Conservation (phyloP, 2,888 invertebrate genomes). For the Panzeria rudis region DNA sequence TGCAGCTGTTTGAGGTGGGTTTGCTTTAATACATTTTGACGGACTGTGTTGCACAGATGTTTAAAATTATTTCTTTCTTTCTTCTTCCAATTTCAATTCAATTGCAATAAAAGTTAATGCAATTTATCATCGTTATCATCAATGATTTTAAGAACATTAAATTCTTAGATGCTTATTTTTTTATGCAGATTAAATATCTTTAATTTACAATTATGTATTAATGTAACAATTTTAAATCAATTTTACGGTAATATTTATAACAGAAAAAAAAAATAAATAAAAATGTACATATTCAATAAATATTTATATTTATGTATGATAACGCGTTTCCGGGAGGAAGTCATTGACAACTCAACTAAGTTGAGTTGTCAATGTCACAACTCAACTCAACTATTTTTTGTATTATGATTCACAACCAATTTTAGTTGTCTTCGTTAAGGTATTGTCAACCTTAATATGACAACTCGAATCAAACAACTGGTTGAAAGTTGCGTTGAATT, state of each 20-base stretch:
- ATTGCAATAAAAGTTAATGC: conserved; percentile 68
- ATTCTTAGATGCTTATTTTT: conserved; percentile 33
- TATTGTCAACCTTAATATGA: too few relatives aligned
- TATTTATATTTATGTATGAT: too few relatives aligned
- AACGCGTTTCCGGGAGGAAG: too few relatives aligned
- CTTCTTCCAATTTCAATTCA: conserved; percentile 52
- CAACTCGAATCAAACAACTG: too few relatives aligned
- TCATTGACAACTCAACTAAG: too few relatives aligned
- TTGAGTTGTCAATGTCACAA: too few relatives aligned
- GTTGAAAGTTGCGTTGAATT: too few relatives aligned
- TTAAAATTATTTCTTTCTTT: conserved; percentile 26
- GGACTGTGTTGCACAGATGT: conserved; percentile 64
- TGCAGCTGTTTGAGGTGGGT: conserved; percentile 66
- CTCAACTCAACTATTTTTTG: too few relatives aligned
- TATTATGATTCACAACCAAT: too few relatives aligned
- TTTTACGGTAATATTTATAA: conserved; percentile 22
- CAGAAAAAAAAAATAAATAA: not conserved
- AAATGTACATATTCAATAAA: not conserved
- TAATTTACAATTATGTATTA: conserved; percentile 57
- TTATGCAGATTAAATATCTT: conserved; percentile 47
- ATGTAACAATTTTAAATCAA: not conserved
- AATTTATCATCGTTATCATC: conserved; percentile 60
- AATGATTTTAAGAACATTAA: conserved; percentile 46
- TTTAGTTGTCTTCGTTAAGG: too few relatives aligned
- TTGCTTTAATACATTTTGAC: conserved; percentile 54